Evolutionary conservation across 2,888 invertebrate species (phyloP), one percentile per base, ranked within the genome.

Genomic region (Erannis defoliaria): DNA sequence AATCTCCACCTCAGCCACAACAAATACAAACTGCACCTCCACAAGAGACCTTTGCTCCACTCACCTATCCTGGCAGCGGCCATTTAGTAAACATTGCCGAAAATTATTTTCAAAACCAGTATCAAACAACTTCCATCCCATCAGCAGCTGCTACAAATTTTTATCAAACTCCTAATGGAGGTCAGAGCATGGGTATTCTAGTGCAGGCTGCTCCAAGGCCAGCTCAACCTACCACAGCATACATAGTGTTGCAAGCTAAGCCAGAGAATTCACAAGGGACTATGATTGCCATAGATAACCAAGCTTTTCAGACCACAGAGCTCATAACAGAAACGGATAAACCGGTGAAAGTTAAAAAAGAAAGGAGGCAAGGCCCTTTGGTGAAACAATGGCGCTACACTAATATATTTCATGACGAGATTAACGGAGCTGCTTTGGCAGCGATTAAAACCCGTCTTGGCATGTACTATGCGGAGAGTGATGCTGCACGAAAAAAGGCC

Each of bases 381-480:
- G 93, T 94, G 0, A 94, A 94, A 71, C 94, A 94, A 64, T 94
- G 94, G 94, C 84, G 94, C 64, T 94, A 94, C 68, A 93, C 93
- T 16, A 94, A 93, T 72, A 91, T 94, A 71, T 94, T 94, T 68
- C 94, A 94, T 80, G 94, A 94, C 75, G 93, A 93, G 74, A 93
- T 93, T 3, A 93, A 93, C 80, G 93, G 93, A 37, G 91, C 93
- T 37, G 93, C 93, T 33, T 76, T 93, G 37, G 89, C 91, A 37
- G 93, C 93, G 14, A 93, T 93, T n/a, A 93, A 93, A 72, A 93
- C 93, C 4, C 85, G 93, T 59, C 80, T 93, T 26, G 90, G 89
- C 3, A 92, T 93, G 90, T 93, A 93, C 66, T 93, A 93, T 78
- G 90, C 93, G 26, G 93, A 93, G 68, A 91, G 88, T 84, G 92